Evolutionary conservation across 1,140 invertebrate species (phyloP).

Genomic region (Rhopalosiphum padi): DNA sequence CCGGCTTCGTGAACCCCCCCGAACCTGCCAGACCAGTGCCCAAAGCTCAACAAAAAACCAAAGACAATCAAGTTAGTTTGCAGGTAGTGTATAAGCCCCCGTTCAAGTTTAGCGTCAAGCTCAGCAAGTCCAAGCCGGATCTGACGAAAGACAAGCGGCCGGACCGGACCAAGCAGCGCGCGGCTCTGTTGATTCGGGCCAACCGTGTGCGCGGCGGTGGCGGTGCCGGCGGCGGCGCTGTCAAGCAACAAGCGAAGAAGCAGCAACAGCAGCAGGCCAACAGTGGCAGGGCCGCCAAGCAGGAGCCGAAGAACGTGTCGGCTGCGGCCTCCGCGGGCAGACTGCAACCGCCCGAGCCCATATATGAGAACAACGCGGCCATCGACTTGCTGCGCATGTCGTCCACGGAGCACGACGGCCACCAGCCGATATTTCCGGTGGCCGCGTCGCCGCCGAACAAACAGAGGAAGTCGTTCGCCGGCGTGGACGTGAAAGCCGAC

Average conservation of each 20-base stretch:
- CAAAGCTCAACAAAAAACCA: constrained; percentile 47
- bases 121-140: constrained; percentile 65
- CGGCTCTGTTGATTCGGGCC: constrained; percentile 58
- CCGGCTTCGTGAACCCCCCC: constrained; percentile 65
- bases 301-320: background rate
- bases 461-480: constrained; percentile 39
- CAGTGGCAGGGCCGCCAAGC: background rate
- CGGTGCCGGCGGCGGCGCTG: background rate
- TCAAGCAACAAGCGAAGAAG: constrained; percentile 15
- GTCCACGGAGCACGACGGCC: constrained; percentile 60
- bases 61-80: constrained; percentile 72
- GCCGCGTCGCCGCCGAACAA: constrained; percentile 32
- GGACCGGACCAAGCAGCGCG: constrained; percentile 58
- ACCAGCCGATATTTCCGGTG: constrained; percentile 50
- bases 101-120: constrained; percentile 82
- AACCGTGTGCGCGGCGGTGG: constrained; percentile 42
- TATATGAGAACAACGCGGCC: constrained; percentile 49
- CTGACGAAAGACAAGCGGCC: constrained; percentile 58
- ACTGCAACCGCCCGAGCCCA: background rate
- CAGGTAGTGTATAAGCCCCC: constrained; percentile 87
- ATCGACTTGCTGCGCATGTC: constrained; percentile 61
- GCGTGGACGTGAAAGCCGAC: background rate
- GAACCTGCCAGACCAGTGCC: constrained; percentile 17
- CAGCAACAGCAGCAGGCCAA: background rate
- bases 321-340: background rate